A percentile compares a stretch with the other conserved stretches of the same genome.
Conservation (phyloP, 2,888 invertebrate genomes). For the Calameuta filiformis region DNA sequence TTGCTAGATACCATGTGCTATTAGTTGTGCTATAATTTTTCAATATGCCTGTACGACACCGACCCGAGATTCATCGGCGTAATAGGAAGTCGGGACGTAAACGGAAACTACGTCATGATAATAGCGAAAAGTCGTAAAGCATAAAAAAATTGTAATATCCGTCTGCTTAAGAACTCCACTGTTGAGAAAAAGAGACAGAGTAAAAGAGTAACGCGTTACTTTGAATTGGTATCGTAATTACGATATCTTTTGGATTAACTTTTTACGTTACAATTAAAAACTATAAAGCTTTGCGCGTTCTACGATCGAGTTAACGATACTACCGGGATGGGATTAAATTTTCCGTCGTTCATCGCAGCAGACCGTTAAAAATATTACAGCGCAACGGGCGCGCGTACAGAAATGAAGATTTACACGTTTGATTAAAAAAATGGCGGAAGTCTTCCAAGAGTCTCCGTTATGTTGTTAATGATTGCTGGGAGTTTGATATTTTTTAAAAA, state of each 20-base stretch:
- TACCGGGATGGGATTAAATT: conserved; percentile 28
- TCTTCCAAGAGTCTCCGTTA: background rate
- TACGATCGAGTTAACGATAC: background rate
- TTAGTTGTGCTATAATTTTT: background rate
- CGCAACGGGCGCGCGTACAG: background rate
- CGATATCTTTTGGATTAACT: conserved; percentile 3
- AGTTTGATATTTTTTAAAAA: background rate
- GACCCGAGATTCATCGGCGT: background rate
- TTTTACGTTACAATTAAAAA: conserved; percentile 29
- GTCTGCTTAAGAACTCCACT: background rate
- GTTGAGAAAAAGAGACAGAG: background rate
- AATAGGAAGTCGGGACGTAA: background rate
- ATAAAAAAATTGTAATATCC: background rate
- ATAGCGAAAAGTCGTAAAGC: background rate
- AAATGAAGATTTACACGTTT: conserved; percentile 1
- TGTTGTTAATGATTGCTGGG: background rate
- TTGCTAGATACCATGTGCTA: background rate
- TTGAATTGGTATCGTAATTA: background rate
- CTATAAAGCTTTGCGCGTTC: conserved; percentile 21
- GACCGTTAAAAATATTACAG: conserved; percentile 36
- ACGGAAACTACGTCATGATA: background rate
- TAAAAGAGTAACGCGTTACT: background rate
- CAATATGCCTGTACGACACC: background rate
- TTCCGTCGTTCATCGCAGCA: conserved; percentile 30
- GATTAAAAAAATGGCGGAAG: conserved; percentile 3